Evolutionary conservation across 35 echinoderm and acorn worm species (phyloP), one percentile per base, ranked within the genome.

Genomic region (Acanthaster planci): DNA sequence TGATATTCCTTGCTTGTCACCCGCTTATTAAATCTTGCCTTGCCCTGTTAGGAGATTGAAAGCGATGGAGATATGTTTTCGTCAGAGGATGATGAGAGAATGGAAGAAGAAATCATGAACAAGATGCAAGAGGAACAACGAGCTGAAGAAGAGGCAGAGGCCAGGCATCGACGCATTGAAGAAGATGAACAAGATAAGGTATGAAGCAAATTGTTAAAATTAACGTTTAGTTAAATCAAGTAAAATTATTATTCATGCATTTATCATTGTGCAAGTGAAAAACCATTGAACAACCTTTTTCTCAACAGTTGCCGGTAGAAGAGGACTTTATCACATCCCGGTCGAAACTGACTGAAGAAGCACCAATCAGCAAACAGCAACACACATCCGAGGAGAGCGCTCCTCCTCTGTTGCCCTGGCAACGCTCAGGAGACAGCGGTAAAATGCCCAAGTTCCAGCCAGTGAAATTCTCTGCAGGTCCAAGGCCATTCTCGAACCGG

Each of bases 91-190:
- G 80, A 89, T 8, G 87, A 89, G 38, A 75, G 80, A 44, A 50
- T 77, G 44, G 87, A 89, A 50, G 80, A 76, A n/a, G 87, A 55
- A 55, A 88, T 88, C 67, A 84, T 89, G 80, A 15, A 84, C 9
- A 52, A 50, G 78, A 58, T 89, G 44, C 12, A 89, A 51, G 37
- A 50, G 22, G 77, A 87, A 34, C 51, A 80, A 38, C 79, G 53
- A 68, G 60, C 47, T 8, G 87, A 89, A 40, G 64, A 84, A 37
- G 64, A 76, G 51, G 18, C 60, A 36, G 87, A 82, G 38, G 31
- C 77, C 44, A 40, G 81, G 34, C 87, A 83, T 42, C 38, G 60
- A 29, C 17, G n/a, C 29, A 89, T 83, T 26, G 47, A 89, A 67
- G 34, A 84, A 10, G 87, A 89, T 55, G 80, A 84, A 29, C 34